Base-by-base conservation (phyloP, 2,888 invertebrate genomes). In the Pseudolycoriella hygida region DNA sequence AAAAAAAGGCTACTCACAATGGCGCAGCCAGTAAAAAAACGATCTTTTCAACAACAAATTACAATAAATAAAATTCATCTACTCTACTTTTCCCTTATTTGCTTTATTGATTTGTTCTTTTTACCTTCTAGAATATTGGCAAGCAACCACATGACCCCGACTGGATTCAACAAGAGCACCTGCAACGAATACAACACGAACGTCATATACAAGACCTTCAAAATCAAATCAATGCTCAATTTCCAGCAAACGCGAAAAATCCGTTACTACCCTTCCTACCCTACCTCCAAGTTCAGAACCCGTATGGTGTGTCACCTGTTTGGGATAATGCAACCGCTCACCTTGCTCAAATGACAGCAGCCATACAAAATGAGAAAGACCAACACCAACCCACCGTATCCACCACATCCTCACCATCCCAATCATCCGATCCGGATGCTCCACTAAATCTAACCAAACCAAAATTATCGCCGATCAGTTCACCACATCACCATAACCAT, bases 361-460 rank as follows among this genome's bases (percentile, higher is more conserved):
- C 66, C 64, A 31, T 61, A 41, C 53, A 45, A 31, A 31, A 52
- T 19, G 43, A 30, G 31, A 32, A 31, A 12, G 18, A 34, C 8
- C 14, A 31, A 25, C 12, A 25, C 12, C 10, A n/a, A 40, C 19
- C 20, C 17, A 8, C 42, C 19, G 40, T 12, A 17, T 44, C 44
- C 10, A 18, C 37, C 2, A 37, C 43, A 37, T 30, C 43, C 17
- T 44, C 44, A 30, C 39, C 44, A 4, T 39, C 43, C n/a, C 25
- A 18, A 17, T 17, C 44, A 40, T 69, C 68, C 30, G 81, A 84
- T 63, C 77, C 81, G 0, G 89, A 89, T 60, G 76, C 85, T 2
- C 92, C 92, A 2, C 70, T 93, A 39, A 92, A 92, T 67, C 74
- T 92, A 44, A 81, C 81, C 57, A 92, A 90, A 66, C 90, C 90